A percentile compares a stretch with the other conserved stretches of the same genome.
phyloP scores from a whole-genome alignment of 2,113 vertebrate species.

The Furnarius figulus region DNA sequence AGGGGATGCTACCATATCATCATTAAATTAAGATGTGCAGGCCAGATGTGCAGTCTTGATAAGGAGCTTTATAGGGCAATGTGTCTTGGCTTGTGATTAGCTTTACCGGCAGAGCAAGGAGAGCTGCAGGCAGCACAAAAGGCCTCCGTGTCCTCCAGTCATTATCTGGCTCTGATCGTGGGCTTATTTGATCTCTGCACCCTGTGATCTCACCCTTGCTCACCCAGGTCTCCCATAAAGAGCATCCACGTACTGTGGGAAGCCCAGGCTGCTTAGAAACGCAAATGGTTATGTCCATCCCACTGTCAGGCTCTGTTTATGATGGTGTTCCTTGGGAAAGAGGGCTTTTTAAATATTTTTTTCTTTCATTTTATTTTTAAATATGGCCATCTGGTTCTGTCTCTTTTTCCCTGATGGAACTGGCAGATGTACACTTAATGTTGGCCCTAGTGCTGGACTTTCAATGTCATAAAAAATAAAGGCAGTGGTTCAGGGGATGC shows the following conservation, averaged over 20 bases:
- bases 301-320: background rate
- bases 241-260: background rate
- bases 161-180: background rate
- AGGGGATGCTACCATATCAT: conserved; percentile 39
- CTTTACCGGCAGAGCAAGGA: background rate
- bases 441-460: background rate
- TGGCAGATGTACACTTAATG: background rate
- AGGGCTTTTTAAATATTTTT: background rate
- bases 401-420: background rate
- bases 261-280: background rate
- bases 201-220: background rate
- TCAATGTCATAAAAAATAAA: background rate
- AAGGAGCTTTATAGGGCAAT: background rate
- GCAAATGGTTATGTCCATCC: background rate
- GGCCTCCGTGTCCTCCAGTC: background rate
- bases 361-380: background rate
- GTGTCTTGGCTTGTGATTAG: background rate
- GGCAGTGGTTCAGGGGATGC: background rate
- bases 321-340: background rate
- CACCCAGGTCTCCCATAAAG: background rate
- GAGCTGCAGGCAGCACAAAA: background rate
- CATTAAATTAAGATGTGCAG: conserved; percentile 60
- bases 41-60: conserved; percentile 60
- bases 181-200: conserved; percentile 22
- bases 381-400: background rate